Evolutionary conservation across 92 coral and sea anemone species (phyloP).

Genomic region (Zoanthus gigantus): DNA sequence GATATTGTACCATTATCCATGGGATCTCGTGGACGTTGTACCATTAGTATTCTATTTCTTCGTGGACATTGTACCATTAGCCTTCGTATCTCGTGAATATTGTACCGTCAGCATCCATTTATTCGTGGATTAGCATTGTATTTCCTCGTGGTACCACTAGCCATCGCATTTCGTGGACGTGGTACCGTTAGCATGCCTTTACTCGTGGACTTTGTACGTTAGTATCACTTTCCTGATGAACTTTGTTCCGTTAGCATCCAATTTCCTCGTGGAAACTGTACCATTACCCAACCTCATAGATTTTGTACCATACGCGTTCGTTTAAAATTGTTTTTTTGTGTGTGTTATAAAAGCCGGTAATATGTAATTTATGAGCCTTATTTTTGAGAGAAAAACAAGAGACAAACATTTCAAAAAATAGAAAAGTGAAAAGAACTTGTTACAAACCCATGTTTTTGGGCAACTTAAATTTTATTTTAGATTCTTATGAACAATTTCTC

Average conservation of each 20-base stretch:
- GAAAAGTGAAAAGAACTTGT: neutral
- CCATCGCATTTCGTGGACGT: too few relatives aligned
- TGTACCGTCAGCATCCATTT: neutral
- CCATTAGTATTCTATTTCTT: neutral
- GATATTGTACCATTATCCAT: neutral
- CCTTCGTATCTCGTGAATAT: neutral
- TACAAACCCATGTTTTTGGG: neutral
- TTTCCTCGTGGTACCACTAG: neutral
- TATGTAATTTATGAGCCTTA: neutral
- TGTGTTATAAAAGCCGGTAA: neutral
- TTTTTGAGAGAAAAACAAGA: neutral
- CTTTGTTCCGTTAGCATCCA: neutral
- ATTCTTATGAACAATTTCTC: too few relatives aligned
- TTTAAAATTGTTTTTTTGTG: neutral
- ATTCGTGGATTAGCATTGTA: neutral
- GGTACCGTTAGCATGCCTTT: neutral
- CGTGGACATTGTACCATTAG: neutral
- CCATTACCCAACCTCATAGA: neutral
- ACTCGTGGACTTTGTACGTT: neutral
- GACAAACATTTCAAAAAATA: neutral
- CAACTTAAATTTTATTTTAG: too few relatives aligned
- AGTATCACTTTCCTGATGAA: neutral
- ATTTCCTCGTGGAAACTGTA: neutral
- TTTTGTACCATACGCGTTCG: neutral
- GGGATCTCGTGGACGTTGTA: neutral